A percentile compares a stretch with the other conserved stretches of the same genome.
phyloP scores from a whole-genome alignment of 2,113 vertebrate genomes.

The Triplophysa tibetana region DNA sequence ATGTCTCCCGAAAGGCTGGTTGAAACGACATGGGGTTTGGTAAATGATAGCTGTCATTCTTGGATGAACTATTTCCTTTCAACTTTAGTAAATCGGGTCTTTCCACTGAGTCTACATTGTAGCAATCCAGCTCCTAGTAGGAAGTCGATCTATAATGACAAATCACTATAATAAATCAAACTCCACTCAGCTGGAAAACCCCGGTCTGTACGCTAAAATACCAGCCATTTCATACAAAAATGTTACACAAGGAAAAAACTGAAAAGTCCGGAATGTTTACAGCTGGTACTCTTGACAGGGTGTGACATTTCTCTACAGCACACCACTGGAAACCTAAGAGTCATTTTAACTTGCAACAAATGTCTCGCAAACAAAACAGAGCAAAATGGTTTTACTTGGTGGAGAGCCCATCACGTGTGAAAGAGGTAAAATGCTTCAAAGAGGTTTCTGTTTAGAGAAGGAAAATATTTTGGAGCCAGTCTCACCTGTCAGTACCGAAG shows the following conservation, averaged over 20 bases:
- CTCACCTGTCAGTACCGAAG: conserved; percentile 94
- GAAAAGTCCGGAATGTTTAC: not conserved
- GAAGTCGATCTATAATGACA: not conserved
- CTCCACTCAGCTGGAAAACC: conserved; percentile 14
- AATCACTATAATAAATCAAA: conserved; percentile 27
- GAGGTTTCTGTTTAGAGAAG: conserved; percentile 11
- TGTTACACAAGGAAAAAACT: not conserved
- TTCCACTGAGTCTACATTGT: conserved; percentile 29
- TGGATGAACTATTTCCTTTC: not conserved
- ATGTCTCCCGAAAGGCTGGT: too few species aligned
- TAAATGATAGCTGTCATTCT: too few species aligned
- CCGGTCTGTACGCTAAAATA: not conserved
- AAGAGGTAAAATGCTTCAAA: conserved; percentile 5
- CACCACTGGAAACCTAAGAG: conserved; percentile 19
- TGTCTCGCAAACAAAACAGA: not conserved
- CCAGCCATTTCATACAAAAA: not conserved
- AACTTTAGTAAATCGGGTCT: not conserved
- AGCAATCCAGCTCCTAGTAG: conserved; percentile 17
- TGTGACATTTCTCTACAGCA: conserved; percentile 22
- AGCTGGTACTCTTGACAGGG: conserved; percentile 6
- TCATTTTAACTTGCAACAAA: conserved; percentile 2
- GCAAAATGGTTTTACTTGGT: not conserved
- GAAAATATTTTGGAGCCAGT: not conserved
- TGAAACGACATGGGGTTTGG: too few species aligned
- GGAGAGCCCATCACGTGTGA: not conserved